These are phyloP conservation scores for Bursaphelenchus okinawaensis DNA, from an alignment of 2,888 invertebrate genomes.

Conservation along the genomic window DNA sequence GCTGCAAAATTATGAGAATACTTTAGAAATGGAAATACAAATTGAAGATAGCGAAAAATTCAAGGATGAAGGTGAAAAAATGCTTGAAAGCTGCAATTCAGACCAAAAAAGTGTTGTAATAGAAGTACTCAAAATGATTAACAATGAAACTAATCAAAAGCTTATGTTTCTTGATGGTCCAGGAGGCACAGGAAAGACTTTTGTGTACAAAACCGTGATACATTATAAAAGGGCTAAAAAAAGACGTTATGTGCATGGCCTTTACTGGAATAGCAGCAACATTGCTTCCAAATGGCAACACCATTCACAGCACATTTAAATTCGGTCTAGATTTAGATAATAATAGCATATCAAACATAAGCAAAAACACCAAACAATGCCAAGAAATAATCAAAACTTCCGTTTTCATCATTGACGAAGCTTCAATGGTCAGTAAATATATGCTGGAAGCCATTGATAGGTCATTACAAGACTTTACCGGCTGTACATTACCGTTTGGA, in stretches of 20 bases:
- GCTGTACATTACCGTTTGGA: constrained; percentile 14
- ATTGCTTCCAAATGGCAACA: constrained; percentile 58
- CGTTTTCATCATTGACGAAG: constrained; percentile 26
- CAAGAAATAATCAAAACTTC: not conserved
- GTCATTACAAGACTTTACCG: constrained; percentile 5
- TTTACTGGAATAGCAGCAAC: constrained; percentile 61
- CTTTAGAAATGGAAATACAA: not conserved
- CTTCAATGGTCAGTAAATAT: constrained; percentile 20
- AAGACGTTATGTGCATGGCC: constrained; percentile 41
- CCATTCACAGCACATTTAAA: constrained; percentile 55
- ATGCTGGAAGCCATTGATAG: constrained; percentile 15
- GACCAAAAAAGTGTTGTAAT: not conserved
- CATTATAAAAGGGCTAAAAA: not conserved
- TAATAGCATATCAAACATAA: constrained; percentile 1
- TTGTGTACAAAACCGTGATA: constrained; percentile 56
- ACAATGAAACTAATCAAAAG: not conserved
- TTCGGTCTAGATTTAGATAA: not conserved
- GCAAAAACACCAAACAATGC: constrained; percentile 1
- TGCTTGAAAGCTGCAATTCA: not conserved
- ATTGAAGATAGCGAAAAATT: too few species aligned
- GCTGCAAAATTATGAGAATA: not conserved
- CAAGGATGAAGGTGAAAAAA: not conserved
- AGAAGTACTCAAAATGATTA: not conserved
- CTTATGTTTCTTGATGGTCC: constrained; percentile 57
- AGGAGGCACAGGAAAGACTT: constrained; percentile 60